phyloP scores from a whole-genome alignment of 2,888 invertebrate species.

The Cephus pulcher region DNA sequence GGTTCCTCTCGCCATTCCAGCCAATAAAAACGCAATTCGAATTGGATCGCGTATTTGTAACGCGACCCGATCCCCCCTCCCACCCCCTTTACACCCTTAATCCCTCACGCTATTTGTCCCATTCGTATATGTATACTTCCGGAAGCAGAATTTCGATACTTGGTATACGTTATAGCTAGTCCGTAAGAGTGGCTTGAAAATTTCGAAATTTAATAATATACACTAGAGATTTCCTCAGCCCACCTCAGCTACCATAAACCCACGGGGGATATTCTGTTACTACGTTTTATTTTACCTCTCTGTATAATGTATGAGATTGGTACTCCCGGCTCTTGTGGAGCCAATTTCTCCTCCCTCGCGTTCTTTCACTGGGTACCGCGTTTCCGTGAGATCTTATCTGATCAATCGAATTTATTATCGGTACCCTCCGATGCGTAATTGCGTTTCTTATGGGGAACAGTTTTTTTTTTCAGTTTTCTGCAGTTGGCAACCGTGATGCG shows the following conservation, averaged over 20 bases:
- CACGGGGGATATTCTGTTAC: background rate
- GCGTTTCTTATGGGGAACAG: background rate
- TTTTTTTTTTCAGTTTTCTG: too few species aligned
- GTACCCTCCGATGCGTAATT: background rate
- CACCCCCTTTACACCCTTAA: background rate
- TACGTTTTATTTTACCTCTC: background rate
- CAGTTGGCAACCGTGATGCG: background rate
- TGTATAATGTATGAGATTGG: background rate
- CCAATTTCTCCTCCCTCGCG: background rate
- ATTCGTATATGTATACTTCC: background rate
- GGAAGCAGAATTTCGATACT: background rate
- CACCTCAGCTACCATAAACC: background rate
- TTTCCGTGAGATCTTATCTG: background rate
- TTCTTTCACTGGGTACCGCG: background rate
- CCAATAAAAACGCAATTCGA: background rate
- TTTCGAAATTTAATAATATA: background rate
- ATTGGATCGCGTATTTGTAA: background rate
- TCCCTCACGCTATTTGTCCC: background rate
- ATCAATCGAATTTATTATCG: background rate
- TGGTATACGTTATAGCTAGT: background rate
- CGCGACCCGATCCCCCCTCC: background rate
- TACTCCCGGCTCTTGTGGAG: background rate
- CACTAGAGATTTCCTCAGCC: background rate
- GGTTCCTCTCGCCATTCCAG: background rate
- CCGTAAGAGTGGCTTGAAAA: background rate